These are phyloP conservation scores for Phalloptychus januarius DNA, from an alignment of 2,797 vertebrate genomes.

Conservation along the genomic window DNA sequence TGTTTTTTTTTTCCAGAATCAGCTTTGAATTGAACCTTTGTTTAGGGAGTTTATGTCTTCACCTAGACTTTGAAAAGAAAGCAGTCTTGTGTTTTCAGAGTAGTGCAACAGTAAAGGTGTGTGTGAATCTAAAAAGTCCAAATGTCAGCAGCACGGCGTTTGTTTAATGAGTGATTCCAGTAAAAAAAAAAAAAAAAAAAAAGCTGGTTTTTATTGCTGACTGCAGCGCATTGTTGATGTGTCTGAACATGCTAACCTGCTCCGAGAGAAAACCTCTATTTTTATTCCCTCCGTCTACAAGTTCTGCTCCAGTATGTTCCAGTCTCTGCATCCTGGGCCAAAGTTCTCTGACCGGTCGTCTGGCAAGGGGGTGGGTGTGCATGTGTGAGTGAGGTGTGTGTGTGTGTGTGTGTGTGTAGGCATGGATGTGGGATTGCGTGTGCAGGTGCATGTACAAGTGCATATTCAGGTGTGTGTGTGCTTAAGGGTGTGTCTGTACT, in stretches of 20 bases:
- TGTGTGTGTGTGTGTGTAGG: background rate
- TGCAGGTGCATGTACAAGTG: background rate
- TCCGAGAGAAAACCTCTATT: slow-evolving; percentile 41
- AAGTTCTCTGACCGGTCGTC: slow-evolving; percentile 38
- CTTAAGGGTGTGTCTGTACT: background rate
- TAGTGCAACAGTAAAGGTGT: background rate
- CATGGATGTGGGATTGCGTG: no score
- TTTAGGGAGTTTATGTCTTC: background rate
- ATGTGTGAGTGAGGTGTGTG: background rate
- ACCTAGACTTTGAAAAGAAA: background rate
- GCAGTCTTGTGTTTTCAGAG: background rate
- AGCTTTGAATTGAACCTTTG: background rate
- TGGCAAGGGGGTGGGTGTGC: slow-evolving; percentile 39
- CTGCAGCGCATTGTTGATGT: background rate
- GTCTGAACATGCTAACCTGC: background rate
- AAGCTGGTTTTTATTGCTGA: no score
- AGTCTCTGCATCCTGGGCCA: slow-evolving; percentile 26
- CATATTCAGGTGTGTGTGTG: slow-evolving; percentile 7
- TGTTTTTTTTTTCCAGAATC: background rate
- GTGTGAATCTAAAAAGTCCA: background rate
- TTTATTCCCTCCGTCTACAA: slow-evolving; percentile 45
- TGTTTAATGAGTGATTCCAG: background rate
- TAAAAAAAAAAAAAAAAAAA: no score
- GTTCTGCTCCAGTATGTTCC: slow-evolving; percentile 17
- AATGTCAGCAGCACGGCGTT: background rate